Evolutionary conservation across 1,140 invertebrate species (phyloP).

Genomic region (Scaptomyza montana): DNA sequence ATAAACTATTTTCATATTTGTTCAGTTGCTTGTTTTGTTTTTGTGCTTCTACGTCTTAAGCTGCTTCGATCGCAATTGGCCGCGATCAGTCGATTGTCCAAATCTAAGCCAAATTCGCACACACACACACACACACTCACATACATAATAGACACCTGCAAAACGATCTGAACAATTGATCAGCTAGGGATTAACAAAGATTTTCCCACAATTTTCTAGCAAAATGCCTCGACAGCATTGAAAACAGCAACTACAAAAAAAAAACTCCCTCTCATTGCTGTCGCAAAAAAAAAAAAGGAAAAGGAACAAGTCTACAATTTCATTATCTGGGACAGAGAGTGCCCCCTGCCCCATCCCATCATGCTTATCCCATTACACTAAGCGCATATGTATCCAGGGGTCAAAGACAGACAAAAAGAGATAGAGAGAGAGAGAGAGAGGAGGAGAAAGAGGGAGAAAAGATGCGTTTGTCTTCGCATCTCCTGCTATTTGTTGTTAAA

Average conservation of each 20-base stretch:
- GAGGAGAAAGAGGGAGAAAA: not conserved
- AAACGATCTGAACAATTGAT: slow-evolving; percentile 68
- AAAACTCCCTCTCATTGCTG: no score
- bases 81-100: slow-evolving; percentile 46
- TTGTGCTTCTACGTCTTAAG: not conserved
- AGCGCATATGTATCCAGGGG: slow-evolving; percentile 46
- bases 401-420: not conserved
- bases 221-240: slow-evolving; percentile 31
- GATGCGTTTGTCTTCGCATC: not conserved
- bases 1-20: not conserved
- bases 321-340: slow-evolving; percentile 58
- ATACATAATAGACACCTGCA: slow-evolving; percentile 61
- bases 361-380: slow-evolving; percentile 78
- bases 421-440: no score
- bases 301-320: slow-evolving; percentile 78
- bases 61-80: slow-evolving; percentile 13
- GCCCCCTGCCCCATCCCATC: slow-evolving; percentile 11
- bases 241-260: no score
- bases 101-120: slow-evolving; percentile 46
- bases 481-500: slow-evolving; percentile 55
- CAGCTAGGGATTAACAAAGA: slow-evolving; percentile 68
- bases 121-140: slow-evolving; percentile 10
- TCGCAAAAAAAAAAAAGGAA: slow-evolving; percentile 1
- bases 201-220: slow-evolving; percentile 76
- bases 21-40: not conserved